Evolutionary conservation across 2,888 invertebrate species (phyloP).

Genomic region (Agrotis clavis): DNA sequence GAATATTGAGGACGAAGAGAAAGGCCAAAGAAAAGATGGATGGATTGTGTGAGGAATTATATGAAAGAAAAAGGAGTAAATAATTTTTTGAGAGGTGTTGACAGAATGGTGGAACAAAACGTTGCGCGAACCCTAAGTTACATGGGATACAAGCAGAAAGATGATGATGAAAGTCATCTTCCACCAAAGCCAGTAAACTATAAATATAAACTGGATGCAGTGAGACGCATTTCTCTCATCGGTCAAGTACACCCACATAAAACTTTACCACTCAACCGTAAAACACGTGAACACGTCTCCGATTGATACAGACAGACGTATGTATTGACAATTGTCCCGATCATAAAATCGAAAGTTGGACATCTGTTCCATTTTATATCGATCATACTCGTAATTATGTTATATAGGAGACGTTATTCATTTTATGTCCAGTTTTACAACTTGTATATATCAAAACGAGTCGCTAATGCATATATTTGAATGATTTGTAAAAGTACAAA

Average conservation of each 20-base stretch:
- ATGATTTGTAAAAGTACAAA: constrained; percentile 12
- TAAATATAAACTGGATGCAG: not conserved
- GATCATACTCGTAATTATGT: constrained; percentile 1
- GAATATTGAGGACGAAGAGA: no score
- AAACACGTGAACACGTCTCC: constrained; percentile 36
- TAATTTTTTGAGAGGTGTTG: no score
- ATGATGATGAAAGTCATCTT: no score
- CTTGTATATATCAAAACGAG: not conserved
- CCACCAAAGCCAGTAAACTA: not conserved
- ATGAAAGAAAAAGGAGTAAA: no score
- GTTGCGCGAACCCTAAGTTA: no score
- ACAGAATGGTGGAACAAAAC: no score
- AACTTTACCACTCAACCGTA: constrained; percentile 49
- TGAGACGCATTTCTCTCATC: constrained; percentile 9
- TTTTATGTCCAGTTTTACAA: constrained; percentile 28
- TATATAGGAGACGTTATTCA: not conserved
- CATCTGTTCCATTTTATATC: constrained; percentile 52
- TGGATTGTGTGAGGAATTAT: no score
- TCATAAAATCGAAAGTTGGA: constrained; percentile 59
- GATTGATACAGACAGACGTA: constrained; percentile 36
- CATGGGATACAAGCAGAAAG: no score
- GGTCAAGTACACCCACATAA: constrained; percentile 43
- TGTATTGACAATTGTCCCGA: constrained; percentile 42
- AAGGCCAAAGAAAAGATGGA: no score
- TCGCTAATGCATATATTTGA: constrained; percentile 11